These are phyloP conservation scores for Pachliopta kotzebuea DNA, from an alignment of 2,888 invertebrate genomes.

Conservation along the genomic window DNA sequence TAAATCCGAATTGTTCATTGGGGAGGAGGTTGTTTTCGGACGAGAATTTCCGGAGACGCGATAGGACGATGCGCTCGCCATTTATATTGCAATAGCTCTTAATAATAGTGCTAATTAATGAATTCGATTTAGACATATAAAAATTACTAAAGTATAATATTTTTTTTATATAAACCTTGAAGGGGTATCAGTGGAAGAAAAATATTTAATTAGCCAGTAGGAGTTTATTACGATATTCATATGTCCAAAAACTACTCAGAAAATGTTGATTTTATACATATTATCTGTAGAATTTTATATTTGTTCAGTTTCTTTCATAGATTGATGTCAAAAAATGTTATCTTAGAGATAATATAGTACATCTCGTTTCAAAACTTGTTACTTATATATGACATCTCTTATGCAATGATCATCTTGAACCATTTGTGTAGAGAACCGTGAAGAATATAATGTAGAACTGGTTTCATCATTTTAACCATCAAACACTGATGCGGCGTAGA, in stretches of 20 bases:
- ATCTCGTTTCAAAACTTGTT: background rate
- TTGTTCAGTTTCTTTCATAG: background rate
- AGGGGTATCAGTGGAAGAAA: too few relatives aligned
- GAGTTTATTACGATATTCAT: too few relatives aligned
- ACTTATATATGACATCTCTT: background rate
- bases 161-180: too few relatives aligned
- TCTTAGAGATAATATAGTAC: background rate
- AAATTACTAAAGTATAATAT: too few relatives aligned
- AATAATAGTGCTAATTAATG: background rate
- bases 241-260: too few relatives aligned
- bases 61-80: too few relatives aligned
- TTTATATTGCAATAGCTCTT: background rate
- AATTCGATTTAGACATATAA: background rate
- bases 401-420: constrained; percentile 3
- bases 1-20: too few relatives aligned
- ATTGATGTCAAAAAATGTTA: background rate
- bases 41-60: too few relatives aligned
- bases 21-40: too few relatives aligned
- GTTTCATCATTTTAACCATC: background rate
- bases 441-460: background rate
- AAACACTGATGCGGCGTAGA: background rate
- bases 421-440: constrained; percentile 10
- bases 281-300: too few relatives aligned
- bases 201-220: too few relatives aligned
- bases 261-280: too few relatives aligned